Evolutionary conservation across 2,888 invertebrate species (phyloP).

Genomic region (Leptinotarsa juncta): DNA sequence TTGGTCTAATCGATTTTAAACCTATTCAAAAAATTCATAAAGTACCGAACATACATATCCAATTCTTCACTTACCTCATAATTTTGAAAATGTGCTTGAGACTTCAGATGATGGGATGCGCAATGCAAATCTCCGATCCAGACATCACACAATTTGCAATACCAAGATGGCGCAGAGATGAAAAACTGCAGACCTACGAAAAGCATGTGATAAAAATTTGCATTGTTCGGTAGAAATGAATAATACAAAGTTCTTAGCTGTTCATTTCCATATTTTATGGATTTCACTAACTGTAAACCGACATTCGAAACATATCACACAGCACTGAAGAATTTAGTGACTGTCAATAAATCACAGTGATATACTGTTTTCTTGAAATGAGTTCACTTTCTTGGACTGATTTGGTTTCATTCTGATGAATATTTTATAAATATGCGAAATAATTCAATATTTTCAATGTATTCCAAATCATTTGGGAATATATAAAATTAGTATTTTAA

Average conservation of each 20-base stretch:
- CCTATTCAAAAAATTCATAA: neutral
- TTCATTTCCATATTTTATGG: slow-evolving; percentile 11
- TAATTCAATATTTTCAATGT: no score
- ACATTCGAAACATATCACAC: neutral
- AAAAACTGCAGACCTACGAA: slow-evolving; percentile 85
- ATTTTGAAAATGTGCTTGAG: slow-evolving; percentile 81
- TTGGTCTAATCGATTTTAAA: neutral
- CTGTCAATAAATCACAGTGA: slow-evolving; percentile 2
- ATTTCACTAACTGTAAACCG: slow-evolving; percentile 10
- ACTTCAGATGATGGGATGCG: slow-evolving; percentile 87
- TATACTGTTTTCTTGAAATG: neutral
- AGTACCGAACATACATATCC: slow-evolving; percentile 7
- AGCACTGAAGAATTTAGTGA: neutral
- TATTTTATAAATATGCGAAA: no score
- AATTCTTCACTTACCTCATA: slow-evolving; percentile 75
- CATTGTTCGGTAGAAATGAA: slow-evolving; percentile 1
- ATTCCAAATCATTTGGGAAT: no score
- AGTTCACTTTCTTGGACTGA: neutral
- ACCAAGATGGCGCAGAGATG: slow-evolving; percentile 89
- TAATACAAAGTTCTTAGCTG: slow-evolving; percentile 28
- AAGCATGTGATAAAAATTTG: slow-evolving; percentile 30
- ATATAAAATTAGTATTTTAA: no score
- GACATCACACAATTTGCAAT: slow-evolving; percentile 86
- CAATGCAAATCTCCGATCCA: slow-evolving; percentile 93
- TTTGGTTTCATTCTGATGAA: no score